phyloP scores from a whole-genome alignment of 2,797 vertebrate genomes.

The Clarias fuscus region DNA sequence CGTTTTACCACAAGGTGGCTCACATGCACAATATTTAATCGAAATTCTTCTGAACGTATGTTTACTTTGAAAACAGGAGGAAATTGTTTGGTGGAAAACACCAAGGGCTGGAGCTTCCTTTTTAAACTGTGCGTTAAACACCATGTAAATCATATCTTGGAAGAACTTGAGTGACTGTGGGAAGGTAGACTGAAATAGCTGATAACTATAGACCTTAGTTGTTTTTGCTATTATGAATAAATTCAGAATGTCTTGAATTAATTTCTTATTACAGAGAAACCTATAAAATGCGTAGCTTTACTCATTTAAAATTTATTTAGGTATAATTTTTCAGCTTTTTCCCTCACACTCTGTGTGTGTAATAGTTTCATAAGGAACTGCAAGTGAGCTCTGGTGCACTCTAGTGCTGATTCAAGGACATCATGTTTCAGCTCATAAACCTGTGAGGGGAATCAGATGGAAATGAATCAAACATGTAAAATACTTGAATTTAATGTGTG shows the following conservation, averaged over 20 bases:
- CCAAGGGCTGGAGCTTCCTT: not conserved
- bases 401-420: slow-evolving; percentile 16
- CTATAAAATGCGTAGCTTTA: not conserved
- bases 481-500: not conserved
- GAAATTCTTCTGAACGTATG: not conserved
- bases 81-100: not conserved
- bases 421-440: slow-evolving; percentile 10
- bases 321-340: not conserved
- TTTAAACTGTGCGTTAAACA: not conserved
- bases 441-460: slow-evolving; percentile 13
- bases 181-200: not conserved
- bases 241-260: not conserved
- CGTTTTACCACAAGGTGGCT: not conserved
- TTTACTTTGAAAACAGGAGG: not conserved
- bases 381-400: slow-evolving; percentile 16
- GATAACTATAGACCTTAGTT: not conserved
- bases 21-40: not conserved
- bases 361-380: not conserved
- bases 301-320: too few species aligned
- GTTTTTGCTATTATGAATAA: not conserved
- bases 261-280: not conserved
- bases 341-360: not conserved
- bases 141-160: not conserved
- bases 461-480: not conserved
- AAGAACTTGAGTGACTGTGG: not conserved